Evolutionary conservation across 2,113 vertebrate species (phyloP).

Genomic region (Neomonachus schauinslandi): DNA sequence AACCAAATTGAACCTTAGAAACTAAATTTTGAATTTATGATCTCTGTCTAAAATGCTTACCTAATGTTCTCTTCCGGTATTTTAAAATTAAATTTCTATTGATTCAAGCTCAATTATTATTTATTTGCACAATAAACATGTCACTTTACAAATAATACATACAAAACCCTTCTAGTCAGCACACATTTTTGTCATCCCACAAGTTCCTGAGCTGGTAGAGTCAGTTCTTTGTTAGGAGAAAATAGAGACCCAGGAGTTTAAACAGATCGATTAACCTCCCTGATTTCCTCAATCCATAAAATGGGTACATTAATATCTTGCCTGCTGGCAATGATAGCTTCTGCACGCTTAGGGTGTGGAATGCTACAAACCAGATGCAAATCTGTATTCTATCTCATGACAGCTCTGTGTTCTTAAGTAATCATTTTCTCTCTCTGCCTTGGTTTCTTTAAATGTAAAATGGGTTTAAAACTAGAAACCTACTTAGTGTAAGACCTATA

Average conservation of each 20-base stretch:
- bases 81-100: slow-evolving; percentile 72
- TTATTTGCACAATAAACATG: slow-evolving; percentile 43
- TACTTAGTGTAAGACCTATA: background rate
- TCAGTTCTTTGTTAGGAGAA: slow-evolving; percentile 15
- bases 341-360: background rate
- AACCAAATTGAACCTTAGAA: background rate
- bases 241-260: background rate
- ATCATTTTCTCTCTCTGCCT: background rate
- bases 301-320: background rate
- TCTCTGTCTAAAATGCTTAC: slow-evolving; percentile 39
- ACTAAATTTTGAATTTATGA: slow-evolving; percentile 52
- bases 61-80: slow-evolving; percentile 7
- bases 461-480: background rate
- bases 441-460: background rate
- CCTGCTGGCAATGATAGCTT: background rate
- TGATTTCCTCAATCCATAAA: background rate
- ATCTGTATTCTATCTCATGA: background rate
- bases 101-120: slow-evolving; percentile 55
- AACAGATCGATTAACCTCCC: background rate
- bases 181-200: background rate
- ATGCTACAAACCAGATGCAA: background rate
- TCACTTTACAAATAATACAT: slow-evolving; percentile 51
- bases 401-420: background rate
- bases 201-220: background rate
- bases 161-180: background rate